These are phyloP conservation scores for Salminus brasiliensis DNA, from an alignment of 2,113 vertebrate genomes.

Conservation along the genomic window DNA sequence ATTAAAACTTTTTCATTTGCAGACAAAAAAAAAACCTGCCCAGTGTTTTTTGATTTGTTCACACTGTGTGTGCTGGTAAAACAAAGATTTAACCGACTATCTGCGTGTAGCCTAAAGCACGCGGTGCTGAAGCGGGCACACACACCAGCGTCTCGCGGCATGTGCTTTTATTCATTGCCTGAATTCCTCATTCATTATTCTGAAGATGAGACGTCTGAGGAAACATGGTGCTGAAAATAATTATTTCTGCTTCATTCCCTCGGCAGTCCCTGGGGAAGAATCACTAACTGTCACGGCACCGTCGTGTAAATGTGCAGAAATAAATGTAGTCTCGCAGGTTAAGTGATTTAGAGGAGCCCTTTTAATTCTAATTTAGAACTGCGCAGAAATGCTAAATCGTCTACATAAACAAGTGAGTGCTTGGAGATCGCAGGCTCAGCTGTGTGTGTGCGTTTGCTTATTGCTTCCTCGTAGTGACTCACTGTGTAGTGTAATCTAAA, in stretches of 20 bases:
- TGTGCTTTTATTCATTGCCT: constrained; percentile 37
- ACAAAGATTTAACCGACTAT: background rate
- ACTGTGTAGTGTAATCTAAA: background rate
- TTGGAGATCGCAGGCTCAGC: background rate
- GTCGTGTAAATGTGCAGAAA: constrained; percentile 14
- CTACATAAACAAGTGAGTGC: constrained; percentile 1
- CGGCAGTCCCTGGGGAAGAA: constrained; percentile 5
- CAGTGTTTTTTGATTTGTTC: background rate
- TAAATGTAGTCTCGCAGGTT: constrained; percentile 16
- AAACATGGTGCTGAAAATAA: constrained; percentile 42
- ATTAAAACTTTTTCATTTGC: too few relatives aligned
- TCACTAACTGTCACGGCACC: constrained; percentile 11
- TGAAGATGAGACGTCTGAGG: constrained; percentile 31
- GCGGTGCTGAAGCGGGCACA: background rate
- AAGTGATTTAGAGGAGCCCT: constrained; percentile 19
- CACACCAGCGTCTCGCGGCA: background rate
- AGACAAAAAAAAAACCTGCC: background rate
- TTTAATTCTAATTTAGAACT: constrained; percentile 7
- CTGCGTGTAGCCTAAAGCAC: background rate
- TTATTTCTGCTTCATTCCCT: constrained; percentile 37
- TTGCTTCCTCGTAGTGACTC: background rate
- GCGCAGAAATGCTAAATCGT: constrained; percentile 1
- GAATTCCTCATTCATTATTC: constrained; percentile 40
- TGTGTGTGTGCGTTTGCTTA: background rate
- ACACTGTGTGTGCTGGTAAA: background rate